phyloP scores from a whole-genome alignment of 2,113 vertebrate species.

The Hipposideros armiger region DNA sequence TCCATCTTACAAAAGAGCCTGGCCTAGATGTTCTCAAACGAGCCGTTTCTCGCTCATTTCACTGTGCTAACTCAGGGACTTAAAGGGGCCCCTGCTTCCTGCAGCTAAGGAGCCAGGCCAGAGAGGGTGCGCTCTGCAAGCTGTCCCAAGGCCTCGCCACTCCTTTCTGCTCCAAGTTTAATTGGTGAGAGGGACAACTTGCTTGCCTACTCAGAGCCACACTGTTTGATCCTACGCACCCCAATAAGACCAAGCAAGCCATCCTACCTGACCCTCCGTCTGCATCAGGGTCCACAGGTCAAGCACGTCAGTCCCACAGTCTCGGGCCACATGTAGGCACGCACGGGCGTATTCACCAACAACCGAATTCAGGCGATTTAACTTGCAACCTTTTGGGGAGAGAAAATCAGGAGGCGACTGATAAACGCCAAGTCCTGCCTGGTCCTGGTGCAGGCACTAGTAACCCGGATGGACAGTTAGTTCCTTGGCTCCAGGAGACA shows the following conservation, averaged over 20 bases:
- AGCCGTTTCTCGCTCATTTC: neutral
- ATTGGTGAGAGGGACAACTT: neutral
- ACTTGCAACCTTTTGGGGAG: conserved; percentile 86
- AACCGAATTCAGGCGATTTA: conserved; percentile 92
- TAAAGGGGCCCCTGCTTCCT: neutral
- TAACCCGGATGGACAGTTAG: neutral
- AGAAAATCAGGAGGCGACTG: neutral
- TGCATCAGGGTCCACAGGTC: conserved; percentile 98
- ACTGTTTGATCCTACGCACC: neutral
- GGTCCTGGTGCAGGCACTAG: neutral
- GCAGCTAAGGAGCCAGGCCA: neutral
- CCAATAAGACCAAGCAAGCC: fast-evolving
- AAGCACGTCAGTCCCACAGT: conserved; percentile 90
- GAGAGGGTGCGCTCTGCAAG: neutral
- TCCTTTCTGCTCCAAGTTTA: fast-evolving
- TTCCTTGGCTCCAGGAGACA: too few relatives aligned
- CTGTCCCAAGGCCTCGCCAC: neutral
- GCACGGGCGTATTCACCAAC: conserved; percentile 92
- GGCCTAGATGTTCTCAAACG: neutral
- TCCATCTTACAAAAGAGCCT: neutral
- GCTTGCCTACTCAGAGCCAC: too few relatives aligned
- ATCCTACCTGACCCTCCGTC: conserved; percentile 89
- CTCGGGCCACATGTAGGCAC: conserved; percentile 89
- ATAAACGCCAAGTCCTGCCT: neutral
- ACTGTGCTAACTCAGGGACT: too few relatives aligned